A percentile compares a stretch with the other conserved stretches of the same genome.
phyloP scores from a whole-genome alignment of 2,113 vertebrate genomes.

The Nesoenas mayeri region DNA sequence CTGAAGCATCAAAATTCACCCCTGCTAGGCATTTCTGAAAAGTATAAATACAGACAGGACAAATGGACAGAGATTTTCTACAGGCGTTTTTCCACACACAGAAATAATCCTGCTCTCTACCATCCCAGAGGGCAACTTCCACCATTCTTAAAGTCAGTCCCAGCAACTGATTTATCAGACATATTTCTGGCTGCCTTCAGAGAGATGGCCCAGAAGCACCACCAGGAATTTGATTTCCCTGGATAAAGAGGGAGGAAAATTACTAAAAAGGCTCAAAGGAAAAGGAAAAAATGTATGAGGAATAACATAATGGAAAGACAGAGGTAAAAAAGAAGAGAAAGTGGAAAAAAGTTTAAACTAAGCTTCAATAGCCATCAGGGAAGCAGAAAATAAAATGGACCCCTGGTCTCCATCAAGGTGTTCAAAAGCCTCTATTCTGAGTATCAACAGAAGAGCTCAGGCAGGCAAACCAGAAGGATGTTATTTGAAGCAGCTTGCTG shows the following conservation, averaged over 20 bases:
- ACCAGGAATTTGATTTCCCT: background rate
- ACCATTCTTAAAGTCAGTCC: background rate
- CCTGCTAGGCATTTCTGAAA: background rate
- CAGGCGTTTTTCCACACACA: background rate
- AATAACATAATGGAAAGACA: background rate
- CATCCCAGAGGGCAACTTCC: background rate
- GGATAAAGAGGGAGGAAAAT: background rate
- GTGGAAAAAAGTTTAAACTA: background rate
- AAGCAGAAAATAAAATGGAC: background rate
- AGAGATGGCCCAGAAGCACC: background rate
- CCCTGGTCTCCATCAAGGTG: background rate
- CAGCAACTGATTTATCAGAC: background rate
- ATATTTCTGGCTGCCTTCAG: background rate
- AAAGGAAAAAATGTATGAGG: background rate
- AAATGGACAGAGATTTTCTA: background rate
- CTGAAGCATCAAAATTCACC: background rate
- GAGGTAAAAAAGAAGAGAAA: background rate
- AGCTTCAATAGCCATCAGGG: background rate
- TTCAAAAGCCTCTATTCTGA: background rate
- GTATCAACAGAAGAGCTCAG: background rate
- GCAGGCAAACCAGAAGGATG: background rate
- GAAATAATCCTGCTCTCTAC: background rate
- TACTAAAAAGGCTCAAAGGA: background rate
- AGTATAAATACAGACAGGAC: background rate
- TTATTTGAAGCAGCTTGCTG: constrained; percentile 42